Evolutionary conservation across 2,113 vertebrate species (phyloP), one percentile per base, ranked within the genome.

Genomic region (Ciconia boyciana): DNA sequence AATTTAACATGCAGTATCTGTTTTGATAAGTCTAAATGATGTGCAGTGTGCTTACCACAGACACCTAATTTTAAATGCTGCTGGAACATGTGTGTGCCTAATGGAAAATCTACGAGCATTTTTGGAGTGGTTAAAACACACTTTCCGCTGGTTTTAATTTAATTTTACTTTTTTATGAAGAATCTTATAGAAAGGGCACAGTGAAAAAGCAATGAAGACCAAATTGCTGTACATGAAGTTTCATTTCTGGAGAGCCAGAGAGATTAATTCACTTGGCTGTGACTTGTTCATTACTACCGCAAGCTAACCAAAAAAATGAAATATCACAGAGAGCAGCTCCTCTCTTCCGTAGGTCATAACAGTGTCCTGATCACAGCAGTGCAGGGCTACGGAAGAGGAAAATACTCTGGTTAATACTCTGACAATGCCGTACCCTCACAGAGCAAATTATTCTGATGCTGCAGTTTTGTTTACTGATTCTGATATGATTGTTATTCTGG

Each of bases 211-310:
- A 96, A 96, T 94, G 96, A 96, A 97, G 93, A 95, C 94, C 85
- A 91, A 97, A 97, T 90, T 95, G 94, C 93, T 94, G 89, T 89
- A 94, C 77, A 64, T 72, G 96, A 97, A 96, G 93, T 95, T 98
- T 98, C 90, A 15, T 96, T 97, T 97, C 93, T 95, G 94, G 96
- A 95, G 96, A 97, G 91, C 89, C 90, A 75, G 92, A 86, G 83
- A 98, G 96, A 97, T 97, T 97, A 98, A 98, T 98, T 97, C 97
- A 95, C 97, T 96, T 95, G 90, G 96, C 94, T 97, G 93, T 93
- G 97, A 97, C 95, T 93, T 95, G 96, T 97, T 97, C 97, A 93
- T 98, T 95, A 96, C 95, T 94, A 94, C 87, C 93, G 95, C 91
- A 95, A 96, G 94, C 92, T 97, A 94, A 95, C 97, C 16, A 52